Evolutionary conservation across 2,888 invertebrate genomes (phyloP), one percentile per base, ranked within the genome.

Genomic region (Agrotis puta): DNA sequence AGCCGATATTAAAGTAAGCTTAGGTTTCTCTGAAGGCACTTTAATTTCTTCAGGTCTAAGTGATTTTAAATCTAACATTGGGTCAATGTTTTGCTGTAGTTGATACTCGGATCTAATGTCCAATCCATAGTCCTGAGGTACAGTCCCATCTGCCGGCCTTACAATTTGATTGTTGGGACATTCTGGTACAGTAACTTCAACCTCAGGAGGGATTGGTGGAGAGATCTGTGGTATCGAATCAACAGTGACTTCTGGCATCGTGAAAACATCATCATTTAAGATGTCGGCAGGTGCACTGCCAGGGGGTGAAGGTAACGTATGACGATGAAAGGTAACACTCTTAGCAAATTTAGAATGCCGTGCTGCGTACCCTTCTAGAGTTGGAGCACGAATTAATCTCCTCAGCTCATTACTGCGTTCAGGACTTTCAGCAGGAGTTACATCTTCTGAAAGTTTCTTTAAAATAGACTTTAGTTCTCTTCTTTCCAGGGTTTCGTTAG

Each of bases 291-390:
- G 92, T 1, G 92, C 95, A 89, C 97, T 97, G 77, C 93, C 90
- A 76, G 98, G 98, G 76, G 98, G 98, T 87, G 98, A 98, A 84
- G 98, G 98, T 90, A 98, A 96, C 67, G 98, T 98, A 91, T 98
- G 98, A 76, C 98, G 96, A 94, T 98, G 98, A 95, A 98, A 98
- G 77, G 98, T 98, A 80, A 98, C 98, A 93, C 98, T 98, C 96
- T 98, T 98, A 64, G 98, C 97, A 91, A 98, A 97, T 93, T 98
- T 98, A 80, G 98, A 98, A 94, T 98, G 98, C 89, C 98, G 96
- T 64, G 98, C 98, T 73, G 98, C 98, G 94, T 98, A 98, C 74
- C 98, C 98, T 96, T 98, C 98, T 85, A 98, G 96, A 74, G 98
- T 98, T 77, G 98, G 98, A 43, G 98, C 98, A 88, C 97, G 96